These are phyloP conservation scores for Magallana gigas DNA, from an alignment of 1,140 invertebrate species.

Conservation along the genomic window DNA sequence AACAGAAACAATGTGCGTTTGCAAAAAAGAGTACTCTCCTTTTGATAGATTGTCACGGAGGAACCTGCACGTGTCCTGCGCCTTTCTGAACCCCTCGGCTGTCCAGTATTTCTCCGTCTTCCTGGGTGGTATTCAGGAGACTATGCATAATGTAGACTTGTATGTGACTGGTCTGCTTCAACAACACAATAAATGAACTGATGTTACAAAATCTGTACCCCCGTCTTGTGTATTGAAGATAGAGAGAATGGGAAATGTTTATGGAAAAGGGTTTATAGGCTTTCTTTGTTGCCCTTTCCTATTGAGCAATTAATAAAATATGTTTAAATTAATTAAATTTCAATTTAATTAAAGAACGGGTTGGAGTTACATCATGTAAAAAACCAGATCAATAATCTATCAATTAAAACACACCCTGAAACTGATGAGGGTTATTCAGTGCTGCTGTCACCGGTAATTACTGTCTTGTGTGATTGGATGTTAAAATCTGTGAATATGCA, in stretches of 20 bases:
- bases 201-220: neutral
- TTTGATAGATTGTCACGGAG: slow-evolving; percentile 52
- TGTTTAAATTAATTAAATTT: no score
- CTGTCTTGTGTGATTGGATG: no score
- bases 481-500: no score
- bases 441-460: no score
- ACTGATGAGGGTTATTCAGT: no score
- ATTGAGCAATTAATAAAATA: no score
- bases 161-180: slow-evolving; percentile 22
- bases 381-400: no score
- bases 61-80: slow-evolving; percentile 24
- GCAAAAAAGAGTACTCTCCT: slow-evolving; percentile 6
- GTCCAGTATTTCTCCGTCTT: slow-evolving; percentile 35
- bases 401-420: no score
- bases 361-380: no score
- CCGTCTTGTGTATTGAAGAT: neutral
- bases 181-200: neutral
- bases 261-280: no score
- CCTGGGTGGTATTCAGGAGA: slow-evolving; percentile 1
- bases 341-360: no score
- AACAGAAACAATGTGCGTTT: neutral
- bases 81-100: slow-evolving; percentile 45
- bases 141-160: slow-evolving; percentile 34
- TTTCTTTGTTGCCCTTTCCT: no score
- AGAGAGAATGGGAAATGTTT: neutral